Base-by-base conservation (phyloP, 2,113 vertebrate genomes). In the Crotalus viridis region DNA sequence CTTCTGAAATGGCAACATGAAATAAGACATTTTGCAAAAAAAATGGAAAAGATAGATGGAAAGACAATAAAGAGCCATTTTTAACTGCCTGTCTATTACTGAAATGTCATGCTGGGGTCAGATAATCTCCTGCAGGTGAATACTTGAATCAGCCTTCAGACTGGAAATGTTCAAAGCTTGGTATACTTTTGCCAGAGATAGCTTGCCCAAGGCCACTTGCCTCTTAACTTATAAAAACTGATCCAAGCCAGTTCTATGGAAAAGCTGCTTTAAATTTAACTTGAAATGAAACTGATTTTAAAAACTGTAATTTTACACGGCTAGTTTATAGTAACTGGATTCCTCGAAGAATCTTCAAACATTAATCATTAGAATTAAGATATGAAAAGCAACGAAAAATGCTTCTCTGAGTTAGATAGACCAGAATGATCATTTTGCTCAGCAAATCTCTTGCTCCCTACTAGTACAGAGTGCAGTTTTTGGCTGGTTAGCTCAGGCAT, bases 371-470 rank as follows among this genome's bases (percentile, higher is more conserved):
- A 24, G 6, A 91, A 61, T 57, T 46, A 93, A 87, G n/a, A 85
- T 87, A 87, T 91, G 86, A 13, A 90, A 90, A 90, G 46, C 61
- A 10, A 51, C 0, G 17, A 39, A 54, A 46, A 48, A 86, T 85
- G 56, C 39, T 46, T 90, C 10, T 12, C 15, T 28, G 0, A 24
- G 56, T 55, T 51, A 43, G 74, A 91, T 89, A 28, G 51, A 81
- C 91, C 0, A 0, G 10, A 19, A 1, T 0, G 88, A 86, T 55
- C 89, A 91, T n/a, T 90, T 91, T 52, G 7, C 55, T 13, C 55
- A 87, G 15, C 0, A 1, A 2, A 10, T 92, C 95, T 95, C 93
- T 39, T 39, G 94, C 95, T 97, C 96, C 97, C 95, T 97, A 94
- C 93, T 93, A 95, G 94, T 94, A 93, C n/a, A 90, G 0, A 17